Base-by-base conservation (phyloP, 2,888 invertebrate genomes). In the Diarsia mendica region DNA sequence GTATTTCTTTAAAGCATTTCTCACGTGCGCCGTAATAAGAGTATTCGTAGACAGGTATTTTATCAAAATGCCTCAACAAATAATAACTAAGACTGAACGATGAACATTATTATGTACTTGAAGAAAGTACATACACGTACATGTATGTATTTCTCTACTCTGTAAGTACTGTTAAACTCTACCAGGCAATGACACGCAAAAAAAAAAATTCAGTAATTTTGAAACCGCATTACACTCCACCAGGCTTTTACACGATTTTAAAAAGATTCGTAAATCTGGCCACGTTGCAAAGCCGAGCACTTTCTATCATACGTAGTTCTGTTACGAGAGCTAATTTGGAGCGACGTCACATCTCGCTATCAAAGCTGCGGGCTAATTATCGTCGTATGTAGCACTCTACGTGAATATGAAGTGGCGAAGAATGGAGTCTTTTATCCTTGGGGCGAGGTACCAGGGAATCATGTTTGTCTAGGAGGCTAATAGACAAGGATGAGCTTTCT, bases 341-440 rank as follows among this genome's bases (percentile, higher is more conserved):
- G 77, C 86, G 76, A 80, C 77, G 55, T 63, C 79, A 79, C 75
- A 74, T 72, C 67, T 58, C 77, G 28, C 81, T 84, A 79, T 88
- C 88, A 87, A 88, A 87, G 88, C 85, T 46, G 66, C 15, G 8
- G 70, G 75, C 87, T 87, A 87, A 87, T 87, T 87, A 87, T 88
- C 83, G 80, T 74, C 73, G 79, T 78, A 80, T 68, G 77, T 44
- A 80, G 77, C 84, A 85, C 86, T 88, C 83, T 63, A 73, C 74
- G 77, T 71, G 85, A 82, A 83, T 86, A 80, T 83, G 75, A 82
- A 87, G 87, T 86, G 78, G 60, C 23, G 67, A 82, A 85, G 85
- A 85, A 88, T 80, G 67, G 73, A 76, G 79, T 77, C 83, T 86
- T 86, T 87, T 87, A 77, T 84, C 74, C 77, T 39, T 61, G 75